Conservation (phyloP, 2,888 invertebrate genomes). For the Xanthorhoe designata region DNA sequence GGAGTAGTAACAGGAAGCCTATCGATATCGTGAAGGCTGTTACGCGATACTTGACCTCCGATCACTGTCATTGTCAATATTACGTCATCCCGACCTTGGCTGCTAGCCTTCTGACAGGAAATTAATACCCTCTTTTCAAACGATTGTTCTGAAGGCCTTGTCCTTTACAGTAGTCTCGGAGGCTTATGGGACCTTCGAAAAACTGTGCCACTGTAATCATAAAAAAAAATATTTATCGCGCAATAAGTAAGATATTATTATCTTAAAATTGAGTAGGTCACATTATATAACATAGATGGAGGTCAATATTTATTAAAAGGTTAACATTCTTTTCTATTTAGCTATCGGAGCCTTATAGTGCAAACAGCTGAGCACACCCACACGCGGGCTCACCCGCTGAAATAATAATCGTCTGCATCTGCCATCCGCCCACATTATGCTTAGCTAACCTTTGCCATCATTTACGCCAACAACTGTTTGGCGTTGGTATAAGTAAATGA, state of each 20-base stretch:
- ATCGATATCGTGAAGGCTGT: constrained; percentile 42
- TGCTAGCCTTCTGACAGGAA: constrained; percentile 54
- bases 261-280: background rate
- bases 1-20: constrained; percentile 16
- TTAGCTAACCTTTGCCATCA: constrained; percentile 35
- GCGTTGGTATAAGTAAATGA: constrained; percentile 20
- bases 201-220: constrained; percentile 32
- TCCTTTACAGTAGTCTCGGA: constrained; percentile 53
- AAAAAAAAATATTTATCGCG: no score
- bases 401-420: constrained; percentile 34
- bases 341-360: constrained; percentile 9
- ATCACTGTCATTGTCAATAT: constrained; percentile 53
- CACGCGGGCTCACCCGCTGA: constrained; percentile 31
- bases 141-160: constrained; percentile 58
- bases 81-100: constrained; percentile 47
- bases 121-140: constrained; percentile 51
- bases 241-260: background rate
- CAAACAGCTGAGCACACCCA: constrained; percentile 30
- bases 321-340: constrained; percentile 6
- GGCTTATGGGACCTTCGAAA: constrained; percentile 49
- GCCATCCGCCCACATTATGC: constrained; percentile 30
- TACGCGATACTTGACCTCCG: constrained; percentile 48
- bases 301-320: background rate
- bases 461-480: constrained; percentile 19
- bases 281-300: background rate